These are phyloP conservation scores for Psophia crepitans DNA, from an alignment of 2,113 vertebrate species.

Conservation along the genomic window DNA sequence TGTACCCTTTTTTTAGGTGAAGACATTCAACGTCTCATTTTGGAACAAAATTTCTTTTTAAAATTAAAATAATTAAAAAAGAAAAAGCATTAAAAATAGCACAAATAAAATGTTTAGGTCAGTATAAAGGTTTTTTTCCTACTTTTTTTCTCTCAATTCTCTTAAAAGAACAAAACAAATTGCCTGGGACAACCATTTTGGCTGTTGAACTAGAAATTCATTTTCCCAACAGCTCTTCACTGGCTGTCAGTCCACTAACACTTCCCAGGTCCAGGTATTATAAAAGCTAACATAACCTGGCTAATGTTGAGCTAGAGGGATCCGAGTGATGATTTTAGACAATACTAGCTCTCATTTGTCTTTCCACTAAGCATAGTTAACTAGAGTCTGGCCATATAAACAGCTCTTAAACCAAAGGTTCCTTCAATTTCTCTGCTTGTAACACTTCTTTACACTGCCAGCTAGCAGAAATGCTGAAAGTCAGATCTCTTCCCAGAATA, in stretches of 20 bases:
- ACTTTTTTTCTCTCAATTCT: neutral
- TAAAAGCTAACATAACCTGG: neutral
- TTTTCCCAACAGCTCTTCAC: neutral
- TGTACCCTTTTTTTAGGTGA: neutral
- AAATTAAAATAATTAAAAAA: neutral
- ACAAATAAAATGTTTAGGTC: neutral
- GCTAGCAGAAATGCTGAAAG: neutral
- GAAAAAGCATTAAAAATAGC: neutral
- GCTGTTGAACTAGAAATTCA: neutral
- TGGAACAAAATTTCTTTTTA: neutral
- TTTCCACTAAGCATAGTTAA: neutral
- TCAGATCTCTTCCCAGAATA: neutral
- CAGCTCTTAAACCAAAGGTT: neutral
- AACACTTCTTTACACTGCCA: neutral
- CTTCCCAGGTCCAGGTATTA: neutral
- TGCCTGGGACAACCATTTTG: neutral
- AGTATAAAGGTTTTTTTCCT: neutral
- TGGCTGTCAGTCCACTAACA: neutral
- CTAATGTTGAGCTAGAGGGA: neutral
- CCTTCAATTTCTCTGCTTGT: neutral
- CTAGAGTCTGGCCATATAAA: neutral
- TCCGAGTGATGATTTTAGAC: neutral
- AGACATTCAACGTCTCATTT: neutral
- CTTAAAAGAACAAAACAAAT: neutral
- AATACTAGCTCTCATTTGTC: neutral